Percentiles rank a stretch among this genome's conserved stretches.
phyloP scores from a whole-genome alignment of 53 echinoderm and acorn worm species.

The Hippasteria phrygiana region DNA sequence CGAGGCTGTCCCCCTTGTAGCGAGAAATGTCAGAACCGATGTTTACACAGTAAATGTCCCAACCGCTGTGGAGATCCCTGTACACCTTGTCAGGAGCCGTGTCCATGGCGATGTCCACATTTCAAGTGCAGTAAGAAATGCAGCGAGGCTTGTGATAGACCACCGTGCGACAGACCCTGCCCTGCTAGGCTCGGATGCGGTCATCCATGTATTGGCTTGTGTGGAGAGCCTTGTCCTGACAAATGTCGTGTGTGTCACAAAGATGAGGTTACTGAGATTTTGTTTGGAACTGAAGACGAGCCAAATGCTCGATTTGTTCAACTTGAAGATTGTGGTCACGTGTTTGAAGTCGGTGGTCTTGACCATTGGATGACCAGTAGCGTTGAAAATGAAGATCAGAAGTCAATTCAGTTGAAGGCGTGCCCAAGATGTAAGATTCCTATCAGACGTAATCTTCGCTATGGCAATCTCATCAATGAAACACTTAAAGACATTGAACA shows the following conservation, averaged over 20 bases:
- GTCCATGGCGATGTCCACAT: conserved; percentile 89
- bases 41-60: conserved; percentile 81
- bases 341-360: conserved; percentile 72
- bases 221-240: conserved; percentile 88
- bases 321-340: conserved; percentile 86
- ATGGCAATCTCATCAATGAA: conserved; percentile 77
- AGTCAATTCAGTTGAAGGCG: conserved; percentile 66
- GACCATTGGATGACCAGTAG: conserved; percentile 83
- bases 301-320: conserved; percentile 81
- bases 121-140: conserved; percentile 72
- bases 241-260: conserved; percentile 84
- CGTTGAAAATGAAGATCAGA: not conserved
- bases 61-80: conserved; percentile 77
- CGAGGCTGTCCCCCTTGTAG: conserved; percentile 84
- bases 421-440: conserved; percentile 81
- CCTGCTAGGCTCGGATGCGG: conserved; percentile 70
- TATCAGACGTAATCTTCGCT: conserved; percentile 77
- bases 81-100: conserved; percentile 80
- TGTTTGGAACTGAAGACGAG: conserved; percentile 89
- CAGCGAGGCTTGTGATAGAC: conserved; percentile 79
- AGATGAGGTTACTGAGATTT: conserved; percentile 85
- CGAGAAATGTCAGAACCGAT: conserved; percentile 80
- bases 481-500: conserved; percentile 72
- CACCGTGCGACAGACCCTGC: conserved; percentile 79
- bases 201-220: conserved; percentile 91